These are phyloP conservation scores for Drosophila trapezifrons DNA, from an alignment of 1,140 invertebrate species.

Conservation along the genomic window DNA sequence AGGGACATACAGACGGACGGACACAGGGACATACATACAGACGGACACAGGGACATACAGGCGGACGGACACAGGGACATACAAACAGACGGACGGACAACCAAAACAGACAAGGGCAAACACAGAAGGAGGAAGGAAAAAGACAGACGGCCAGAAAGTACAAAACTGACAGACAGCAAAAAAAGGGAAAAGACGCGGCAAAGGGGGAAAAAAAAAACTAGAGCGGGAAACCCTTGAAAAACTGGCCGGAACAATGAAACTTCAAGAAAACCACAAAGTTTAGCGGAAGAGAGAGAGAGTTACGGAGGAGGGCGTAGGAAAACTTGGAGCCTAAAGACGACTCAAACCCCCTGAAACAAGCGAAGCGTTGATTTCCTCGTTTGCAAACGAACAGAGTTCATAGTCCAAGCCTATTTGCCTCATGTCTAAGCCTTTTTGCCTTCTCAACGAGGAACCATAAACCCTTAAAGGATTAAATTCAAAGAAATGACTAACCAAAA, in stretches of 20 bases:
- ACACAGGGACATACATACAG: slow-evolving; percentile 5
- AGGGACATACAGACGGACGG: no score
- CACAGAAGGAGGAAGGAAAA: background rate
- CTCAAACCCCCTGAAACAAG: slow-evolving; percentile 17
- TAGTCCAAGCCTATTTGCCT: slow-evolving; percentile 15
- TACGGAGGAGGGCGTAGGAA: background rate
- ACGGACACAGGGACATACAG: slow-evolving; percentile 10
- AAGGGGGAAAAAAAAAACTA: no score
- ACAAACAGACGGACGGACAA: no score
- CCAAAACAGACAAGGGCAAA: slow-evolving; percentile 13
- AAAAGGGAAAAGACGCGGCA: background rate
- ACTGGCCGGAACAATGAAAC: slow-evolving; percentile 42
- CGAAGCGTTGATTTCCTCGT: slow-evolving; percentile 29
- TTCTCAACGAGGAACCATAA: background rate
- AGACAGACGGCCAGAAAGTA: slow-evolving; percentile 21
- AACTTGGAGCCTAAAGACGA: slow-evolving; percentile 15
- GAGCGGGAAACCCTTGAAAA: slow-evolving; percentile 42
- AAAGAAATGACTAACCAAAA: no score
- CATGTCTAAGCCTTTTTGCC: background rate
- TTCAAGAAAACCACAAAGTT: slow-evolving; percentile 49
- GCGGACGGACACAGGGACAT: background rate
- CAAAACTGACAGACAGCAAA: slow-evolving; percentile 18
- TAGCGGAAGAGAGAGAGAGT: background rate
- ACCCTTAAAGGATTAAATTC: background rate
- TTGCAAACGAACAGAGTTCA: background rate